Evolutionary conservation across 2,113 vertebrate genomes (phyloP).

Genomic region (Gavia stellata): DNA sequence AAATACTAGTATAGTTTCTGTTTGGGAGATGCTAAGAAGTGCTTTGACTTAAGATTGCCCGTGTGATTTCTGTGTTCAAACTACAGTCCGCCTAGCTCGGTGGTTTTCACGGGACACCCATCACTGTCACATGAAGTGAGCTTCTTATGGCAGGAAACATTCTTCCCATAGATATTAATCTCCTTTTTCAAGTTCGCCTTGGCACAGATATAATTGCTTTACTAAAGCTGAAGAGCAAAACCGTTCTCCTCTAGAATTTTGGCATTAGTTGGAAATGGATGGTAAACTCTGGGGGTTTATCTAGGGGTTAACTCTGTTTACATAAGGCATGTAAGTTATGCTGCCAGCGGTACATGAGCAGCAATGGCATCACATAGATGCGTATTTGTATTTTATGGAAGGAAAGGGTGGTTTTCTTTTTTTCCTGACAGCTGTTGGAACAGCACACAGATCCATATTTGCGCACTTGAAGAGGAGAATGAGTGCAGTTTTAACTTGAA

Average conservation of each 20-base stretch:
- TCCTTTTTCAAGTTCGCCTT: background rate
- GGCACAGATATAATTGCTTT: background rate
- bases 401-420: background rate
- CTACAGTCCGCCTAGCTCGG: fast-evolving
- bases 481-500: background rate
- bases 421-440: background rate
- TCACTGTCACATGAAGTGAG: background rate
- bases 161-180: background rate
- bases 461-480: background rate
- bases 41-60: background rate
- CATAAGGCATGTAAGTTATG: background rate
- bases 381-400: background rate
- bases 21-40: background rate
- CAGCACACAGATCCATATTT: background rate
- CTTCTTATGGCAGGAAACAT: background rate
- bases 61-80: background rate
- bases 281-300: background rate
- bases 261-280: background rate
- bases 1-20: background rate
- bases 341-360: background rate
- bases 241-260: background rate
- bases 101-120: background rate
- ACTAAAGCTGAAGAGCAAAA: background rate
- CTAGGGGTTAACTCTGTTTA: background rate
- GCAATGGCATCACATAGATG: background rate